A percentile compares a stretch with the other conserved stretches of the same genome.
phyloP scores from a whole-genome alignment of 1,140 invertebrate species.

The Scaptodrosophila lebanonensis region DNA sequence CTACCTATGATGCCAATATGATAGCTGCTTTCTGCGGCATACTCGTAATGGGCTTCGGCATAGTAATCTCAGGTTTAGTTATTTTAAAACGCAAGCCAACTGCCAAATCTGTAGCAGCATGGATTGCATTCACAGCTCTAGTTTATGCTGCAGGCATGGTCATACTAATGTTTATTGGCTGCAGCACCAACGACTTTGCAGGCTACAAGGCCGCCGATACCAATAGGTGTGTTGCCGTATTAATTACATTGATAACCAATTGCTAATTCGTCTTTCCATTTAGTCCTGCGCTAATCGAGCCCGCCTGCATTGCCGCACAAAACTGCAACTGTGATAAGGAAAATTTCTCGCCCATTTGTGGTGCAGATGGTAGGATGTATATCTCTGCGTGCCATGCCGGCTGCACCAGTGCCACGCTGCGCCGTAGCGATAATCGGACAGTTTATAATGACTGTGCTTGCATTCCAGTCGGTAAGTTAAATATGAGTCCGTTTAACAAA shows the following conservation, averaged over 20 bases:
- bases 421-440: conserved; percentile 79
- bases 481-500: neutral
- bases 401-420: conserved; percentile 81
- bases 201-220: conserved; percentile 79
- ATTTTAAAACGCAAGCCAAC: conserved; percentile 90
- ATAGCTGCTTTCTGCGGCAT: conserved; percentile 94
- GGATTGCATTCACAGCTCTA: conserved; percentile 92
- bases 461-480: conserved; percentile 77
- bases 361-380: conserved; percentile 87
- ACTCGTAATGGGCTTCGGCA: conserved; percentile 93
- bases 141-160: conserved; percentile 93
- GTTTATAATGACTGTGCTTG: conserved; percentile 88
- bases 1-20: conserved; percentile 92
- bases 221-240: conserved; percentile 31
- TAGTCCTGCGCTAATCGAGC: conserved; percentile 76
- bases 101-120: conserved; percentile 90
- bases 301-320: conserved; percentile 80
- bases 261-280: neutral
- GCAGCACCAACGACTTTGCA: conserved; percentile 89
- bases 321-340: conserved; percentile 85
- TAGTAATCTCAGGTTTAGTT: conserved; percentile 90
- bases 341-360: conserved; percentile 90
- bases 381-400: conserved; percentile 93
- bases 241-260: neutral
- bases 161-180: conserved; percentile 91